phyloP scores from a whole-genome alignment of 2,888 invertebrate species.

The Erebia ligea region DNA sequence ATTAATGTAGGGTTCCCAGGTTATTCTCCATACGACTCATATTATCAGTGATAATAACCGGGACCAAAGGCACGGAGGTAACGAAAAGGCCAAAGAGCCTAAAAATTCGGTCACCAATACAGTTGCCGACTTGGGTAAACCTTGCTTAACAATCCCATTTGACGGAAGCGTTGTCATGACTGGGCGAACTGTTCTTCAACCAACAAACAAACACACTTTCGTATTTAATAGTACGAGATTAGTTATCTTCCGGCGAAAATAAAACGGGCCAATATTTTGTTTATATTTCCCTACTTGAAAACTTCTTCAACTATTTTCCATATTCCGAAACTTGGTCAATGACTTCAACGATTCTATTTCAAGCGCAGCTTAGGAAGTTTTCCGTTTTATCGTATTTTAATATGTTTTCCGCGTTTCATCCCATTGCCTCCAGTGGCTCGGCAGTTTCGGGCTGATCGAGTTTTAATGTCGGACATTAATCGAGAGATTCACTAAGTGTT shows the following conservation, averaged over 20 bases:
- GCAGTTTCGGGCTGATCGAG: slow-evolving; percentile 42
- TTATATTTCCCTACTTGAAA: slow-evolving; percentile 10
- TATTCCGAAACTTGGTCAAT: slow-evolving; percentile 40
- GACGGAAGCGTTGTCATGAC: no score
- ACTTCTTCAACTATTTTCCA: neutral
- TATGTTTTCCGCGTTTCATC: slow-evolving; percentile 32
- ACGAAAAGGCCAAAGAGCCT: no score
- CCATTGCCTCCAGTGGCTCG: slow-evolving; percentile 35
- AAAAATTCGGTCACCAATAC: no score
- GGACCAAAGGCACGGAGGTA: no score
- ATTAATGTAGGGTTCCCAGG: no score
- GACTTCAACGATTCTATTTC: slow-evolving; percentile 45
- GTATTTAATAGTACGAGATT: no score
- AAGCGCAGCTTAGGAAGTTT: slow-evolving; percentile 42
- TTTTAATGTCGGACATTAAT: slow-evolving; percentile 39
- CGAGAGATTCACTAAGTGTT: slow-evolving; percentile 13
- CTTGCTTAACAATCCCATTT: no score
- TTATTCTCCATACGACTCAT: no score
- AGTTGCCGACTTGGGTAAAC: no score
- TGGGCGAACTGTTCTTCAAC: no score
- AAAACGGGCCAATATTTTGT: neutral
- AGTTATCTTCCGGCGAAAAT: neutral
- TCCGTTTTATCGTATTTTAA: slow-evolving; percentile 35
- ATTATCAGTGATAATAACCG: no score
- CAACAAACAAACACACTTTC: no score